Base-by-base conservation (phyloP, 2,888 invertebrate genomes). In the Amblyjoppa fuscipennis region DNA sequence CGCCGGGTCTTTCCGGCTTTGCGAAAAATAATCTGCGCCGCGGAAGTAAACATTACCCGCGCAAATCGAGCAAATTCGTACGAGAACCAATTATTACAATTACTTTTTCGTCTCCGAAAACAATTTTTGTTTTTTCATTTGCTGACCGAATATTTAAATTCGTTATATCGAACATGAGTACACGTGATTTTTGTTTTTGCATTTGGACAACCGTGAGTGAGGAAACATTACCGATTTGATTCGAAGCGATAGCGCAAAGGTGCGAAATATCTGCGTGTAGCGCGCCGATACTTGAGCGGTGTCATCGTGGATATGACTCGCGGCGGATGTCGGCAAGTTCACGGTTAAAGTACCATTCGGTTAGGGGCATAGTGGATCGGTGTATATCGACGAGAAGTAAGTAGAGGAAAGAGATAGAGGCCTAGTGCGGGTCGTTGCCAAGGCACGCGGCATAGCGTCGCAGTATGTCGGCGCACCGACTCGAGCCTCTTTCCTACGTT, bases 321-420 rank as follows among this genome's bases (percentile, higher is more conserved):
- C 41, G 51, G 68, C 73, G 83, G 79, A 82, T 80, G 75, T 80
- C 82, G 79, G 79, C 88, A 89, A 89, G 90, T 90, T 90, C 89
- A 90, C 85, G 89, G 89, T 87, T 89, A 85, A 66, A 77, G 78
- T 68, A 64, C 64, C 64, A 77, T 68, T 75, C 64, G 64, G 49
- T 61, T 13, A 56, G 61, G 69, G 11, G 20, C 69, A 61, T 66
- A 51, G 71, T 13, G 71, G 31, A 34, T 38, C 75, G 56, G 66
- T 5, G 69, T 64, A 45, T 64, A 75, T 76, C 64, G 34, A 66
- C 70, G 49, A 69, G n/a, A 64, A 81, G 56, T 68, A 45, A n/a
- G 70, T 38, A 16, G 71, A 66, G 34, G 56, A 51, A 11, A 78
- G 41, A 69, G 41, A 0, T 20, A 25, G 73, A 79, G 76, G 69